These are phyloP conservation scores for Sebastes trivittatus DNA, from an alignment of 2,797 vertebrate genomes.

Conservation along the genomic window DNA sequence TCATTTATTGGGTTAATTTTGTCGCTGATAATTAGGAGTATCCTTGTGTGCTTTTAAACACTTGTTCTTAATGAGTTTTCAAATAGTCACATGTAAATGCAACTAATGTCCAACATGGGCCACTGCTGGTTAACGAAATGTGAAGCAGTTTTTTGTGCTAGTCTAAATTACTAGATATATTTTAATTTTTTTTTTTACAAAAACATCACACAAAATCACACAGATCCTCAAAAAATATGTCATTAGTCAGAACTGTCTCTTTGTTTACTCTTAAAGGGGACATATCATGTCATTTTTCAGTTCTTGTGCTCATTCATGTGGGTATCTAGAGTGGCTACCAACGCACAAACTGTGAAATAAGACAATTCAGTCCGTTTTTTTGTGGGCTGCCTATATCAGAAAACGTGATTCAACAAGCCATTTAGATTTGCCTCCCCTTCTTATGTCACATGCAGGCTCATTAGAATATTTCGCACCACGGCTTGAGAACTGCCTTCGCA, in stretches of 20 bases:
- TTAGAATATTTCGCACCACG: no score
- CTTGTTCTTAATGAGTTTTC: fast-evolving
- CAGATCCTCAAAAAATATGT: background rate
- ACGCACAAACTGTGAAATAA: no score
- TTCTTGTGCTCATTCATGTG: no score
- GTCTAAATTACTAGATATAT: background rate
- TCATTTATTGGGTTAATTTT: background rate
- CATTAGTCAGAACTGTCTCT: fast-evolving
- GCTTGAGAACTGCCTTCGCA: no score
- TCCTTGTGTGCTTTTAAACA: background rate
- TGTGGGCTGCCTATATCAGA: no score
- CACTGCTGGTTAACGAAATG: no score
- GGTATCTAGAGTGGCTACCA: no score
- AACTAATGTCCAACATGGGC: background rate
- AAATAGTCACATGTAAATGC: background rate
- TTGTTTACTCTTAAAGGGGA: background rate
- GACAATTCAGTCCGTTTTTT: no score
- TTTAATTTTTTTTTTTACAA: background rate
- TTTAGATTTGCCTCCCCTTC: no score
- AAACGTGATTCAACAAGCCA: no score
- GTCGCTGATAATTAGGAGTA: background rate
- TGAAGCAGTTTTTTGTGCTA: background rate
- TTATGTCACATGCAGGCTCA: no score
- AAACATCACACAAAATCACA: background rate
- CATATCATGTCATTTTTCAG: no score